Base-by-base conservation (phyloP, 1,140 invertebrate species). In the Pogonus chalceus region DNA sequence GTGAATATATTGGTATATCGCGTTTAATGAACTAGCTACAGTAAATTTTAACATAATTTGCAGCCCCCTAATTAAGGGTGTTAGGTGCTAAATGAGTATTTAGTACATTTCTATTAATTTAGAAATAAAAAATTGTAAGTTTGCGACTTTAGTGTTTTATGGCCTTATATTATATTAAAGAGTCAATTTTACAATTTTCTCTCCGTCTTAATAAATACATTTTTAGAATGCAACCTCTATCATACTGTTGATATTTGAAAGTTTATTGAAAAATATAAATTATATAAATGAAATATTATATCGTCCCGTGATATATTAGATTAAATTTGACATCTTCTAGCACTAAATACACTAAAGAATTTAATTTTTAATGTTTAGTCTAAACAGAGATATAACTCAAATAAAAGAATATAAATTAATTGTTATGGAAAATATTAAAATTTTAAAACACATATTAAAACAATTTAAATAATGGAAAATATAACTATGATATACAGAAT, bases 201-300 rank as follows among this genome's bases (percentile, higher is more conserved):
- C 58, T 66, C 64, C 64, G 63, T 64, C 64, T 63, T 62, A 58
- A 52, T 57, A 12, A 43, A 12, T 43, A 31, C 4, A 7, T 4
- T 7, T 7, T 31, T 31, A 31, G 26, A 31, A 7, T 31, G 26
- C 26, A 31, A 31, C 26, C 57, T 62, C 59, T 66, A 66, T 62
- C 60, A 63, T 64, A 62, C 60, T 66, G 65, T 66, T 66, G 65
- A 65, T 64, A 65, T 64, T 65, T 61, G 62, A 65, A 61, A 66
- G 63, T 66, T 65, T 66, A 66, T 66, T 58, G 57, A 54, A 63
- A 59, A 43, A 43, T n/a, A 58, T 57, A 53, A 59, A 52, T 48
- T 21, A 56, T 51, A 56, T 53, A 54, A 54, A 54, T 56, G 52
- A 26, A 51, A 35, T 52, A 20, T 52, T 37, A 49, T 56, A 56